Conservation (phyloP, 2,888 invertebrate genomes). For the Pogonocherus hispidulus region DNA sequence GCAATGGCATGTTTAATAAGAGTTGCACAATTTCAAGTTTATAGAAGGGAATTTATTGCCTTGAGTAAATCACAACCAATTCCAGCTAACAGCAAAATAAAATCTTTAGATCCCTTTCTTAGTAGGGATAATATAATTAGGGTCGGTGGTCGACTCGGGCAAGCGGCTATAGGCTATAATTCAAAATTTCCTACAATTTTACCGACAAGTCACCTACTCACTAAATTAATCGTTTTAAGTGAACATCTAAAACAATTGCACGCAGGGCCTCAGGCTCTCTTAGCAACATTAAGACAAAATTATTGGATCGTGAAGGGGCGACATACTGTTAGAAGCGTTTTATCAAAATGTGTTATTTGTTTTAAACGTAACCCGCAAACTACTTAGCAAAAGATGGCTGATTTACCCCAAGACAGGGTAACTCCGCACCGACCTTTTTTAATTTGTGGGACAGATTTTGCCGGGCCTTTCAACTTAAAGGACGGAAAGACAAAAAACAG, state of each 20-base stretch:
- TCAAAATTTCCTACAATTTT: no score
- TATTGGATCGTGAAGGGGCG: neutral
- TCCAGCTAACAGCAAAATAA: neutral
- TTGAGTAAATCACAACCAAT: no score
- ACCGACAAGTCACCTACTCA: no score
- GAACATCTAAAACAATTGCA: constrained; percentile 7
- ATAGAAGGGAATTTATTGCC: no score
- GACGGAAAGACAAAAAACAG: constrained; percentile 31
- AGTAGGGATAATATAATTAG: neutral
- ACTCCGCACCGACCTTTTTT: neutral
- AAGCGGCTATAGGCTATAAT: neutral
- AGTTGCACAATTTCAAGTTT: no score
- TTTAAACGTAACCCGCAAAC: neutral
- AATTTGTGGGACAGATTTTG: constrained; percentile 22
- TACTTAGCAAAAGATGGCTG: neutral
- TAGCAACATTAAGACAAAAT: neutral
- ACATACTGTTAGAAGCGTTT: no score
- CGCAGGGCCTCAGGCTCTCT: neutral
- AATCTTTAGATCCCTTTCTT: neutral
- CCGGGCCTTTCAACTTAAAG: constrained; percentile 31
- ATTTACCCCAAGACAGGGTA: constrained; percentile 2
- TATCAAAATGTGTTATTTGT: neutral
- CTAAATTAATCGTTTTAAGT: no score
- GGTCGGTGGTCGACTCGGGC: constrained; percentile 13
- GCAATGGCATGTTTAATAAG: no score